Conservation (phyloP, 2,888 invertebrate species). For the Stenoptilia bipunctidactyla region DNA sequence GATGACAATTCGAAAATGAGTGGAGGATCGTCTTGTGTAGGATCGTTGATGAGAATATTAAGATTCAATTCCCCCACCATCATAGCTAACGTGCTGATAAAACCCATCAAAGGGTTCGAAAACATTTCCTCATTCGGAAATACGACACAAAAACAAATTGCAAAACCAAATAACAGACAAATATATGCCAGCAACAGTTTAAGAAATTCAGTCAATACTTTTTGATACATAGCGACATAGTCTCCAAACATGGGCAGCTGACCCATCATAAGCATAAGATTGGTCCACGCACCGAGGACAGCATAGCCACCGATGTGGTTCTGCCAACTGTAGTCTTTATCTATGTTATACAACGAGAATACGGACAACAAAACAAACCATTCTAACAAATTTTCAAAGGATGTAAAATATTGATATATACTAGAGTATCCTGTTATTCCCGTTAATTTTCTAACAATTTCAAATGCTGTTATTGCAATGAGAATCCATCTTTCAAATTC, state of each 20-base stretch:
- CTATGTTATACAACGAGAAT: constrained; percentile 83
- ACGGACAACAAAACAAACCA: constrained; percentile 89
- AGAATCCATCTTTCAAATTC: constrained; percentile 86
- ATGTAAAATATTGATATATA: constrained; percentile 82
- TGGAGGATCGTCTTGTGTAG: constrained; percentile 77
- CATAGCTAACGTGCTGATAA: constrained; percentile 87
- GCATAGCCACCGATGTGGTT: constrained; percentile 90
- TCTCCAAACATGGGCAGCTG: constrained; percentile 90
- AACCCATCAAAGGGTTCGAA: constrained; percentile 85
- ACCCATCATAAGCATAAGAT: constrained; percentile 90
- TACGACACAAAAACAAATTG: constrained; percentile 88
- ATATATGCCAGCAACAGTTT: constrained; percentile 86
- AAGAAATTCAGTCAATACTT: constrained; percentile 86
- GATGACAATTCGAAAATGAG: constrained; percentile 82
- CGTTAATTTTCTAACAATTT: constrained; percentile 82
- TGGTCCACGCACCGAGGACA: constrained; percentile 88
- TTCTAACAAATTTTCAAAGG: constrained; percentile 87
- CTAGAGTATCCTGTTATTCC: constrained; percentile 86
- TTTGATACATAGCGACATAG: constrained; percentile 92
- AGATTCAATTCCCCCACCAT: constrained; percentile 89
- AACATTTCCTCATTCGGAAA: constrained; percentile 87
- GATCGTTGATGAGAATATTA: constrained; percentile 80
- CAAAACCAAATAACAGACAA: constrained; percentile 86
- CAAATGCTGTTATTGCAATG: constrained; percentile 81
- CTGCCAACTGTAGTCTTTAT: constrained; percentile 85